Percentiles rank a stretch among this genome's conserved stretches.
These are phyloP conservation scores for Varecia variegata DNA, from an alignment of 2,797 vertebrate species.

Conservation along the genomic window DNA sequence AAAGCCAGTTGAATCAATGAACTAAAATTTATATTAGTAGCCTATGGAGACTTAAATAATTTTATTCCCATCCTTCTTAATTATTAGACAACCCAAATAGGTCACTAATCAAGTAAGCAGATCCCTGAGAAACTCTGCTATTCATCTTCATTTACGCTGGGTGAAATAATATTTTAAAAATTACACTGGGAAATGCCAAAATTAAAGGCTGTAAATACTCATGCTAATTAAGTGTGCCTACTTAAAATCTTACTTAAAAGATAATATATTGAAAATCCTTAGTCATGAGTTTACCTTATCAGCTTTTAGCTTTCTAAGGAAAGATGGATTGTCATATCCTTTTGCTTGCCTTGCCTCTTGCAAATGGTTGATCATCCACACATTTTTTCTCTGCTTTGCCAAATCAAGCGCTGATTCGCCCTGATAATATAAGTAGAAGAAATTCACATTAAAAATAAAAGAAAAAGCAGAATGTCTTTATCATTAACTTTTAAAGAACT, in stretches of 20 bases:
- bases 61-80: neutral
- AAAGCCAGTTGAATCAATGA: neutral
- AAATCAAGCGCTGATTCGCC: slow-evolving; percentile 98
- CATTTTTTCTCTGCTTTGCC: slow-evolving; percentile 98
- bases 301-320: slow-evolving; percentile 96
- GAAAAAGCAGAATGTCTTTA: slow-evolving; percentile 35
- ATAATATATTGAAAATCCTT: neutral
- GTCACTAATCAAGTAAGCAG: neutral
- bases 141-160: neutral
- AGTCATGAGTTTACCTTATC: slow-evolving; percentile 90
- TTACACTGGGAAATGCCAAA: neutral
- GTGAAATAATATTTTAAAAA: slow-evolving; percentile 30
- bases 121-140: neutral
- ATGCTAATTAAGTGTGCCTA: neutral
- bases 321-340: slow-evolving; percentile 98
- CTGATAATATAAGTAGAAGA: slow-evolving; percentile 81
- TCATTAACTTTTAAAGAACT: slow-evolving; percentile 62
- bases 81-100: neutral
- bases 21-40: neutral
- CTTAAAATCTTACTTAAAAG: neutral
- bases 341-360: slow-evolving; percentile 98
- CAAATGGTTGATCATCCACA: slow-evolving; percentile 99
- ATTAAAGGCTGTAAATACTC: neutral
- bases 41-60: neutral
- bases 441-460: slow-evolving; percentile 75